Evolutionary conservation across 2,113 vertebrate genomes (phyloP).

Genomic region (Trichechus manatus): DNA sequence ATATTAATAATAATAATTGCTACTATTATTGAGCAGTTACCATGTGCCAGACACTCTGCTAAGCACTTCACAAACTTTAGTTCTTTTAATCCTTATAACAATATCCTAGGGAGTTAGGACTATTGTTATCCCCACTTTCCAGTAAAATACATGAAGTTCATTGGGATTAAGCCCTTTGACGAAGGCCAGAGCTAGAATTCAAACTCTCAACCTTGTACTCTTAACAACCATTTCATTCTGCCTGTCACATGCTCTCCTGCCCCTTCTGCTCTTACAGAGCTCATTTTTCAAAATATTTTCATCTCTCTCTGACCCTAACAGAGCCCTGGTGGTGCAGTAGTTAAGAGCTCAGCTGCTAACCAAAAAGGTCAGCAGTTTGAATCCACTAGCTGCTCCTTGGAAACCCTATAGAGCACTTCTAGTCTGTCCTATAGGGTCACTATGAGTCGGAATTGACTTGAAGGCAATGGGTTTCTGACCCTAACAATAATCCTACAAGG

Average conservation of each 20-base stretch:
- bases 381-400: too few species aligned
- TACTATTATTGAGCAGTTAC: slow-evolving; percentile 15
- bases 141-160: neutral
- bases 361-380: too few species aligned
- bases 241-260: neutral
- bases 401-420: too few species aligned
- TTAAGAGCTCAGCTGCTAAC: too few species aligned
- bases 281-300: slow-evolving; percentile 11
- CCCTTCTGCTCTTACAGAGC: neutral
- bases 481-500: neutral
- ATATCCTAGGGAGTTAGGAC: neutral
- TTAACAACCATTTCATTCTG: neutral
- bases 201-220: neutral
- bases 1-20: neutral
- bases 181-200: neutral
- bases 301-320: neutral
- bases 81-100: slow-evolving; percentile 56
- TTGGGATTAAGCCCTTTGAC: neutral
- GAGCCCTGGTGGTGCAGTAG: too few species aligned
- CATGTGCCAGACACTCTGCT: slow-evolving; percentile 25
- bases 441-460: too few species aligned
- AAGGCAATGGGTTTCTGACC: neutral
- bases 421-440: too few species aligned
- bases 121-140: neutral
- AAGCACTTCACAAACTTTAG: slow-evolving; percentile 3